A percentile compares a stretch with the other conserved stretches of the same genome.
phyloP scores from a whole-genome alignment of 2,888 invertebrate species.

The Diachrysia chrysitis region DNA sequence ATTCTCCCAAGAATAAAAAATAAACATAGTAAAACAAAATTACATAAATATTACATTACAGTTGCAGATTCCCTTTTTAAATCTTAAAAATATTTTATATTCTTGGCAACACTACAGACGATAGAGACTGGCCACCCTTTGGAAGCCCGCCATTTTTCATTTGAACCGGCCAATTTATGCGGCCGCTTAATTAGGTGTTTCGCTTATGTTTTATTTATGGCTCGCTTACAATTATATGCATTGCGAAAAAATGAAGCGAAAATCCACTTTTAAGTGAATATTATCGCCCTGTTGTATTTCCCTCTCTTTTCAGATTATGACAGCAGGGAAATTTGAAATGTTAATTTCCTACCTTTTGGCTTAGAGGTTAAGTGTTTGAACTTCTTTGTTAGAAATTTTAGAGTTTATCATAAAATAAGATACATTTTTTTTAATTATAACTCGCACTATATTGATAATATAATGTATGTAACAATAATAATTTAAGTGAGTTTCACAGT shows the following conservation, averaged over 20 bases:
- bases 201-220: slow-evolving; percentile 57
- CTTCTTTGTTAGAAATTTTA: too few species aligned
- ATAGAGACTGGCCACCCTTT: slow-evolving; percentile 49
- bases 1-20: too few species aligned
- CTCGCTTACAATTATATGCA: slow-evolving; percentile 55
- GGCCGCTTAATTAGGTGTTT: slow-evolving; percentile 53
- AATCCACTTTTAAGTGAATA: slow-evolving; percentile 12
- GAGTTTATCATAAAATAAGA: too few species aligned
- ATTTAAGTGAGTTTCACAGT: too few species aligned
- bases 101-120: slow-evolving; percentile 46
- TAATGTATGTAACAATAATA: too few species aligned
- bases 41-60: background rate
- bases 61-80: slow-evolving; percentile 1
- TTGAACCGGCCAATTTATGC: slow-evolving; percentile 57
- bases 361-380: too few species aligned
- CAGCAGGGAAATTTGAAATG: background rate
- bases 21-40: background rate
- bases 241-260: slow-evolving; percentile 23
- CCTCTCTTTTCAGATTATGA: background rate
- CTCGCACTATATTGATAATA: too few species aligned
- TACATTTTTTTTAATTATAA: too few species aligned
- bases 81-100: slow-evolving; percentile 28
- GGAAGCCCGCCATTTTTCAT: slow-evolving; percentile 54
- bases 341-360: background rate
- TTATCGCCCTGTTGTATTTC: slow-evolving; percentile 6